Conservation (phyloP, 92 coral and sea anemone genomes). For the Epizoanthus ramosus region DNA sequence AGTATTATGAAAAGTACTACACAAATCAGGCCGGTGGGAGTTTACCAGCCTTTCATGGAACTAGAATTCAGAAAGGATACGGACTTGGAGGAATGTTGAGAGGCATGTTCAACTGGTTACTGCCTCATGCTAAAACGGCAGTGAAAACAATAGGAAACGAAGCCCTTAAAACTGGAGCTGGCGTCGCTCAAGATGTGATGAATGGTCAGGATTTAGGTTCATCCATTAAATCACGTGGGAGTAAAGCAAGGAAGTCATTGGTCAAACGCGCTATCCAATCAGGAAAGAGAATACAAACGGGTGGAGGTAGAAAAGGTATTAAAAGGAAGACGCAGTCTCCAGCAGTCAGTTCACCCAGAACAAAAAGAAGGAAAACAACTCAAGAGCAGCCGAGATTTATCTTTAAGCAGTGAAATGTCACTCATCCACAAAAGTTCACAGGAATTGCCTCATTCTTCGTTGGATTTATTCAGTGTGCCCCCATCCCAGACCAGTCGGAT, state of each 20-base stretch:
- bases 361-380: conserved; percentile 51
- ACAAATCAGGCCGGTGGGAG: conserved; percentile 45
- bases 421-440: conserved; percentile 36
- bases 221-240: neutral
- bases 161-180: too few relatives aligned
- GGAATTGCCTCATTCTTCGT: conserved; percentile 54
- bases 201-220: neutral
- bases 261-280: neutral
- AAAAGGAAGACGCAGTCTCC: conserved; percentile 36
- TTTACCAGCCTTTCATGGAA: neutral
- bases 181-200: neutral
- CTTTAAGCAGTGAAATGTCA: conserved; percentile 14
- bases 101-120: conserved; percentile 53
- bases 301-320: conserved; percentile 1
- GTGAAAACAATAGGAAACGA: neutral
- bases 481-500: conserved; percentile 47
- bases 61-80: conserved; percentile 40
- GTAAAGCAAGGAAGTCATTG: neutral
- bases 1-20: conserved; percentile 32
- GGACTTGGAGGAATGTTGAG: conserved; percentile 49
- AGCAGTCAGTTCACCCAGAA: conserved; percentile 28
- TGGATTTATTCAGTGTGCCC: conserved; percentile 47
- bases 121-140: conserved; percentile 19
- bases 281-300: neutral
- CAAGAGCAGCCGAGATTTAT: too few relatives aligned